Percentiles rank a stretch among this genome's conserved stretches.
Conservation (phyloP, 2,797 vertebrate genomes). For the Anguilla megastoma region DNA sequence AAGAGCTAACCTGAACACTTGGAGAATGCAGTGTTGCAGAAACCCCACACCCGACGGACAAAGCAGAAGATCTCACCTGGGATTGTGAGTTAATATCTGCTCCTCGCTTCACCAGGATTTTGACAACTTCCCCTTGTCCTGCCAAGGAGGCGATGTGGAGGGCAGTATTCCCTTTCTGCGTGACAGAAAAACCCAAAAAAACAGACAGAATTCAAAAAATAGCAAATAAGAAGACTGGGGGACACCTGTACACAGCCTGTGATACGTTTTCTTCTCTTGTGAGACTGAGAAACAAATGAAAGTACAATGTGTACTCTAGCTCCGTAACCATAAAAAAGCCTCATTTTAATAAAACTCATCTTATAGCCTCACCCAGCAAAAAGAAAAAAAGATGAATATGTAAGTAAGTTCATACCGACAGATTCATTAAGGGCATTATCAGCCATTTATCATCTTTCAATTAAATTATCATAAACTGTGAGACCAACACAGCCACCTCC, state of each 20-base stretch:
- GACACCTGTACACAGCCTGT: too few species aligned
- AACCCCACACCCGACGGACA: background rate
- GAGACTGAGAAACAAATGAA: background rate
- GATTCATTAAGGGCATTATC: background rate
- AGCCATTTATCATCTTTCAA: slow-evolving; percentile 4
- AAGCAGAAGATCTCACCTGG: slow-evolving; percentile 74
- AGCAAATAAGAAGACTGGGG: background rate
- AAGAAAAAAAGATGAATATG: background rate
- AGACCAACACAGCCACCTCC: background rate
- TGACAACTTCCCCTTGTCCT: slow-evolving; percentile 92
- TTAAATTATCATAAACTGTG: background rate
- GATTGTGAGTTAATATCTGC: slow-evolving; percentile 95
- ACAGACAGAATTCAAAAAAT: slow-evolving; percentile 8
- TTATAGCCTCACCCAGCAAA: background rate
- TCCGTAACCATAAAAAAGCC: background rate
- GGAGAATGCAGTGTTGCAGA: background rate
- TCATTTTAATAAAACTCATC: background rate
- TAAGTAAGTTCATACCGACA: background rate
- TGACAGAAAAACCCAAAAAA: background rate
- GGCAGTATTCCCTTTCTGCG: slow-evolving; percentile 96
- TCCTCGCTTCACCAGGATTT: slow-evolving; percentile 88
- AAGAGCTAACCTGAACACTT: background rate
- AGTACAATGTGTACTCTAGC: background rate
- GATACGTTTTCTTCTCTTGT: background rate
- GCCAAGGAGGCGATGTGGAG: slow-evolving; percentile 95